Evolutionary conservation across 2,888 invertebrate species (phyloP).

Genomic region (Eristalis pertinax): DNA sequence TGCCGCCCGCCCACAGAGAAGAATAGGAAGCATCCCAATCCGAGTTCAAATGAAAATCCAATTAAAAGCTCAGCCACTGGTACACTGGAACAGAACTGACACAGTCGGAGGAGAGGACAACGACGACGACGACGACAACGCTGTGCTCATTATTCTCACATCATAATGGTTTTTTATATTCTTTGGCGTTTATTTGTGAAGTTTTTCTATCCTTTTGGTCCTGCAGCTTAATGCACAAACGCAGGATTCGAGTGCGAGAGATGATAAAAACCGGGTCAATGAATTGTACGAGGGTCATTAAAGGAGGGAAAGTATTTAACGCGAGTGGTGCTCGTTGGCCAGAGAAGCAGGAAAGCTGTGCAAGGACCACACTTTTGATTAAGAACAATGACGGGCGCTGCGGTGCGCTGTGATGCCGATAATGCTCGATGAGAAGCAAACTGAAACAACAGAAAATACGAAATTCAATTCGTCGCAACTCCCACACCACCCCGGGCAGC

Average conservation of each 20-base stretch:
- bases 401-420: too few relatives aligned
- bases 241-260: conserved; percentile 9
- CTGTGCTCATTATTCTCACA: conserved; percentile 34
- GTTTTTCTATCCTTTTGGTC: background rate
- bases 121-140: background rate
- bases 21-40: background rate
- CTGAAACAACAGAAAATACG: background rate
- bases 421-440: background rate
- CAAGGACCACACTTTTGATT: background rate
- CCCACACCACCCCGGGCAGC: too few relatives aligned
- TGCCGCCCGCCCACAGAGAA: background rate
- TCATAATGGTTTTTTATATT: conserved; percentile 18
- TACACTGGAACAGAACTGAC: background rate
- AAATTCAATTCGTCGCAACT: background rate
- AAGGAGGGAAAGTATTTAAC: conserved; percentile 34
- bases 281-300: conserved; percentile 38
- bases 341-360: background rate
- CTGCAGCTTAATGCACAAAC: conserved; percentile 18
- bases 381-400: too few relatives aligned
- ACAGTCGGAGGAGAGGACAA: background rate
- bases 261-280: conserved; percentile 43
- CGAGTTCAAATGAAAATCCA: conserved; percentile 24
- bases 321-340: conserved; percentile 1
- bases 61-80: conserved; percentile 17
- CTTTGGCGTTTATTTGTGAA: background rate